A percentile compares a stretch with the other conserved stretches of the same genome.
phyloP scores from a whole-genome alignment of 2,888 invertebrate species.

The Lymantria dispar region DNA sequence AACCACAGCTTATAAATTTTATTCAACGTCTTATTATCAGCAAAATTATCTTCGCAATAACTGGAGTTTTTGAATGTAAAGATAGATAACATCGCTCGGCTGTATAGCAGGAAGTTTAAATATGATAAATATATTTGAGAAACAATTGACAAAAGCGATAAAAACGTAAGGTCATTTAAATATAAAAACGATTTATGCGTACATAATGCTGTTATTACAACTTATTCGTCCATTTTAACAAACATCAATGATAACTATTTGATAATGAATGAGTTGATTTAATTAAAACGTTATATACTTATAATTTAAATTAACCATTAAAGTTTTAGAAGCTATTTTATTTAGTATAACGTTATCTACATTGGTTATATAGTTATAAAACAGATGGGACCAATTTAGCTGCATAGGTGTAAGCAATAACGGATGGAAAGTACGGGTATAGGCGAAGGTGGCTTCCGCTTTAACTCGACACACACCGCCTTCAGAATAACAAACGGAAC shows the following conservation, averaged over 20 bases:
- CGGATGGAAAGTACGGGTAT: slow-evolving; percentile 79
- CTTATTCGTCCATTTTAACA: not conserved
- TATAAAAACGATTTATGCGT: slow-evolving; percentile 10
- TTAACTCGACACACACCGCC: slow-evolving; percentile 59
- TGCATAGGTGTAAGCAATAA: slow-evolving; percentile 59
- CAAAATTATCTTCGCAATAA: slow-evolving; percentile 28
- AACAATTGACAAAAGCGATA: slow-evolving; percentile 41
- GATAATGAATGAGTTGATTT: too few species aligned
- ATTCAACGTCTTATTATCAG: slow-evolving; percentile 10
- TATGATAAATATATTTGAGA: slow-evolving; percentile 43
- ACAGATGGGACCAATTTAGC: slow-evolving; percentile 56
- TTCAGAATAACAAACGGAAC: slow-evolving; percentile 80
- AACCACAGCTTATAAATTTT: slow-evolving; percentile 9
- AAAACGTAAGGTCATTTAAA: slow-evolving; percentile 25
- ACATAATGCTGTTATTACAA: not conserved
- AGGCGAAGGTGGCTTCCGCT: slow-evolving; percentile 67
- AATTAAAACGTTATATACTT: not conserved
- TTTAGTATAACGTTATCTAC: slow-evolving; percentile 14
- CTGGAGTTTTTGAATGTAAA: slow-evolving; percentile 26
- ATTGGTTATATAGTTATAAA: slow-evolving; percentile 36
- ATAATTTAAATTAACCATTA: not conserved
- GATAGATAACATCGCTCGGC: slow-evolving; percentile 34
- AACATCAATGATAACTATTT: not conserved
- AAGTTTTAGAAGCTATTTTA: slow-evolving; percentile 2
- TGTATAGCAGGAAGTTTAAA: slow-evolving; percentile 44